Base-by-base conservation (phyloP, 2,797 vertebrate species). In the Gephyroberyx darwinii region DNA sequence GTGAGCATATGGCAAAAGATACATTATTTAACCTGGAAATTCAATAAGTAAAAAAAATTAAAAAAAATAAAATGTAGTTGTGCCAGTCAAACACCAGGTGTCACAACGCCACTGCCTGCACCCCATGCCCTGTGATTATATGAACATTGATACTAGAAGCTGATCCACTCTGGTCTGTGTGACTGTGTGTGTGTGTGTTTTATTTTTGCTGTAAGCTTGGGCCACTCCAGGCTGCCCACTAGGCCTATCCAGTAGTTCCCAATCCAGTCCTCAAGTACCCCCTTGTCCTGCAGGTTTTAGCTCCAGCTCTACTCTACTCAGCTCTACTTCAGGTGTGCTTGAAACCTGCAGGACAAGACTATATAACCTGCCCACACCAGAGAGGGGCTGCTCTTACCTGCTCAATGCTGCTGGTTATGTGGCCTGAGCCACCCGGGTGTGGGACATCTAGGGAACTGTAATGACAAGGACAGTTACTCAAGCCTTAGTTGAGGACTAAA, bases 331-430 rank as follows among this genome's bases (percentile, higher is more conserved):
- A n/a, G n/a, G n/a, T n/a, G n/a, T n/a, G n/a, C n/a, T n/a, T n/a
- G n/a, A n/a, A n/a, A n/a, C n/a, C n/a, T n/a, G n/a, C n/a, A n/a
- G n/a, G n/a, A n/a, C n/a, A 39, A 51, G 39, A 4, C 2, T 39
- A n/a, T 30, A n/a, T 10, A 5, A 17, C 22, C 5, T 16, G 48
- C 39, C 19, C 2, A 48, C 5, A 33, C 22, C 37, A 13, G 50
- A 45, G 50, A 26, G 1, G 4, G 6, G 5, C 16, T 33, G 9
- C 2, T 74, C 78, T 73, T 39, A 93, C 91, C 88, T 85, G 88
- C 0, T 86, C 75, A 9, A 47, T 17, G 62, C 41, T 74, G 76
- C 64, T 56, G 35, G 35, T 43, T 17, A 12, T 16, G 55, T 41
- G 73, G 45, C 61, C 13, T 3, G 68, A 45, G 50, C 62, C 8